phyloP scores from a whole-genome alignment of 2,113 vertebrate species.

The Seriola aureovittata region DNA sequence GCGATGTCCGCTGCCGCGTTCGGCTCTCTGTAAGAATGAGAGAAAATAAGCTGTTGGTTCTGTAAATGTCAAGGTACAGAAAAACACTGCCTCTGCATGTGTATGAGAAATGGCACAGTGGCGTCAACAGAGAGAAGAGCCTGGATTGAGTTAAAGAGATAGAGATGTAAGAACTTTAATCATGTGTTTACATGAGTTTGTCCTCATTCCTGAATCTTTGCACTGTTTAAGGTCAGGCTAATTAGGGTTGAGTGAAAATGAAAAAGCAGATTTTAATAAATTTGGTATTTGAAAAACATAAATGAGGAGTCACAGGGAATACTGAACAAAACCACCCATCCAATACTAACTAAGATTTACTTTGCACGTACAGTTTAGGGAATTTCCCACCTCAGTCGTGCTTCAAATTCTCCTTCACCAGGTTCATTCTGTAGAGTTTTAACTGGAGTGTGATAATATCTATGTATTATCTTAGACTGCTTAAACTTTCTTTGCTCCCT shows the following conservation, averaged over 20 bases:
- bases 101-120: neutral
- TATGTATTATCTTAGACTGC: neutral
- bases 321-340: too few species aligned
- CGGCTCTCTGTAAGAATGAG: constrained; percentile 20
- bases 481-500: too few species aligned
- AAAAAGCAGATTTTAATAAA: neutral
- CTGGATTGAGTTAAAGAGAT: neutral
- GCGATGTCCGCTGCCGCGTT: constrained; percentile 14
- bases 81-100: neutral
- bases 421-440: too few species aligned
- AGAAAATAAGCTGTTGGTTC: constrained; percentile 37
- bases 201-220: neutral
- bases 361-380: too few species aligned
- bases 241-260: too few species aligned
- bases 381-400: too few species aligned
- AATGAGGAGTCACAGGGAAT: too few species aligned
- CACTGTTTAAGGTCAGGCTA: neutral
- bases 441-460: too few species aligned
- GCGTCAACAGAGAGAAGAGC: neutral
- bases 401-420: too few species aligned
- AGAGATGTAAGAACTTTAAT: neutral
- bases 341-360: too few species aligned
- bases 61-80: constrained; percentile 62
- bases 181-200: neutral
- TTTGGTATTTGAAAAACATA: neutral